phyloP scores from a whole-genome alignment of 1,140 invertebrate genomes.

The Cyclina sinensis region DNA sequence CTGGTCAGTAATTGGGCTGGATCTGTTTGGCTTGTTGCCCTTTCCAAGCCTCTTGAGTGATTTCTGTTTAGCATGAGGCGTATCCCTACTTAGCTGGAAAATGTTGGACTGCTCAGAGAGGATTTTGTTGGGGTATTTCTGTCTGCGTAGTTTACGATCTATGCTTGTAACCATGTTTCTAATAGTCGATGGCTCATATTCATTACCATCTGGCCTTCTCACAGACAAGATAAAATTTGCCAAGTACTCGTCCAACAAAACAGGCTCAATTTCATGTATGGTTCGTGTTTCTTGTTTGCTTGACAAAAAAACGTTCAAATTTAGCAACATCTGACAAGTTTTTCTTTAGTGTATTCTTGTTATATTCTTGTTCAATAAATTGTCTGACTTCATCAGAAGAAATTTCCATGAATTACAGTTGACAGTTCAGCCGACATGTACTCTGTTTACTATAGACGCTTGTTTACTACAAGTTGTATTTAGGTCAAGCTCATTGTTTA shows the following conservation, averaged over 20 bases:
- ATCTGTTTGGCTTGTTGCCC: neutral
- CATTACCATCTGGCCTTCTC: neutral
- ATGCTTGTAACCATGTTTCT: slow-evolving; percentile 27
- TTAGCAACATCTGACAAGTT: too few relatives aligned
- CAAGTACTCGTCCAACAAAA: slow-evolving; percentile 28
- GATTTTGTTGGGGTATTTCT: slow-evolving; percentile 5
- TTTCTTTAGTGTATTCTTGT: too few relatives aligned
- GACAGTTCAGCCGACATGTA: too few relatives aligned
- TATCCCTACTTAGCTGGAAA: slow-evolving; percentile 32
- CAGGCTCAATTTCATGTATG: too few relatives aligned
- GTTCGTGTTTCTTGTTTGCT: too few relatives aligned
- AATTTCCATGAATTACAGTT: too few relatives aligned
- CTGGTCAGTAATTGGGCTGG: neutral
- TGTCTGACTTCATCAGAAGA: too few relatives aligned
- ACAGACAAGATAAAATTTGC: slow-evolving; percentile 38
- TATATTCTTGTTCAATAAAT: too few relatives aligned
- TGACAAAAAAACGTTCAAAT: too few relatives aligned
- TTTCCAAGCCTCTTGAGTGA: neutral
- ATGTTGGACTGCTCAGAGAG: neutral
- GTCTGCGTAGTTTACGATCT: slow-evolving; percentile 14
- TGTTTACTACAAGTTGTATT: too few relatives aligned
- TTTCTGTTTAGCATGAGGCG: slow-evolving; percentile 26
- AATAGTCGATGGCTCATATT: slow-evolving; percentile 21
- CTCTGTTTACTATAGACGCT: too few relatives aligned
- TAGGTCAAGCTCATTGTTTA: too few relatives aligned